Percentiles rank a stretch among this genome's conserved stretches.
Conservation (phyloP, 2,888 invertebrate species). For the Dynastes grantii region DNA sequence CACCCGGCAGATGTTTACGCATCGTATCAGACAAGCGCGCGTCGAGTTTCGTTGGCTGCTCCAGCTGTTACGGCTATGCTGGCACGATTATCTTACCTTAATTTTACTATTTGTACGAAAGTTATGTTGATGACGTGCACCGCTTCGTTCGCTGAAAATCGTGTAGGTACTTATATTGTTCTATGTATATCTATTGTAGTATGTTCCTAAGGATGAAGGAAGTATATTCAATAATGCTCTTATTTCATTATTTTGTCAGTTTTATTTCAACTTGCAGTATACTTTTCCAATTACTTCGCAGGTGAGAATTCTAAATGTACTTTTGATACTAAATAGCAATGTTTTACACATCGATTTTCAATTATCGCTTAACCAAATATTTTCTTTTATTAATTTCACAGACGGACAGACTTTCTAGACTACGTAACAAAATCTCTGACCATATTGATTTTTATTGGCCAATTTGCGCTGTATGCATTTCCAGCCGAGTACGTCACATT, state of each 20-base stretch:
- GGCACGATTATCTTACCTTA: too few relatives aligned
- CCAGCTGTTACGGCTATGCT: too few relatives aligned
- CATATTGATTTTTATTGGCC: constrained; percentile 6
- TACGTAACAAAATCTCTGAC: neutral
- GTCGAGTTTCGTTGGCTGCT: too few relatives aligned
- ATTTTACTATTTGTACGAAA: too few relatives aligned
- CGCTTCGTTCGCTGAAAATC: too few relatives aligned
- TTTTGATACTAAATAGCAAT: too few relatives aligned
- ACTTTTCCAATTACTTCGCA: constrained; percentile 3
- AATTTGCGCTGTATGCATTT: constrained; percentile 39
- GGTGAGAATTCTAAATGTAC: neutral
- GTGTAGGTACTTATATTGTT: neutral
- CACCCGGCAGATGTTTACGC: too few relatives aligned
- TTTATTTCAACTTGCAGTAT: constrained; percentile 20
- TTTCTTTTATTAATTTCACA: neutral
- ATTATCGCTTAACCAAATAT: too few relatives aligned
- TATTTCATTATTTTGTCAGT: constrained; percentile 38
- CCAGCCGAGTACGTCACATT: constrained; percentile 41
- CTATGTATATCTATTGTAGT: constrained; percentile 16
- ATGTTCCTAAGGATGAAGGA: constrained; percentile 13
- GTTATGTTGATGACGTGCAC: too few relatives aligned
- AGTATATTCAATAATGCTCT: constrained; percentile 33
- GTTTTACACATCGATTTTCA: too few relatives aligned
- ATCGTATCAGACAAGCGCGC: too few relatives aligned
- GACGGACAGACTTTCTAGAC: neutral